phyloP scores from a whole-genome alignment of 2,888 invertebrate genomes.

The Campoletis raptor region DNA sequence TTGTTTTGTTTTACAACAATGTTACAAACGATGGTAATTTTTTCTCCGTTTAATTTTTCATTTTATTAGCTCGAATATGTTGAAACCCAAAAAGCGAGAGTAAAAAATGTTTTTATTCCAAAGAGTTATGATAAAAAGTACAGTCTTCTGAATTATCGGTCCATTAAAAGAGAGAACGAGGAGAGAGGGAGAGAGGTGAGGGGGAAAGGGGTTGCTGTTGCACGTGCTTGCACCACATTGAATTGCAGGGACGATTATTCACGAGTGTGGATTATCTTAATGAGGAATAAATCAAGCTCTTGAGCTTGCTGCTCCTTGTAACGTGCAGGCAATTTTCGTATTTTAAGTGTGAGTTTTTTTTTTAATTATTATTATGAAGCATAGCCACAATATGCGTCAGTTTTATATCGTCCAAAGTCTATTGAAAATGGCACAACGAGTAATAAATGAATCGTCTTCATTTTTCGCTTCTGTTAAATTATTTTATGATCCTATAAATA shows the following conservation, averaged over 20 bases:
- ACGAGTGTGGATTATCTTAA: constrained; percentile 68
- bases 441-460: not conserved
- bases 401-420: constrained; percentile 50
- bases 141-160: constrained; percentile 57
- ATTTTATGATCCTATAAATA: not conserved
- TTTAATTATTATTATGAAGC: constrained; percentile 28
- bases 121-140: constrained; percentile 38
- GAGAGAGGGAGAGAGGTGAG: not conserved
- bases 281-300: constrained; percentile 62
- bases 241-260: constrained; percentile 59
- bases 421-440: constrained; percentile 46
- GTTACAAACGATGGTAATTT: too few relatives aligned
- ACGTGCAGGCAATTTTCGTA: constrained; percentile 18
- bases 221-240: constrained; percentile 40
- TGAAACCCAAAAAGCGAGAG: not conserved
- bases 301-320: constrained; percentile 36
- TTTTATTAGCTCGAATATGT: not conserved
- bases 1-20: too few relatives aligned
- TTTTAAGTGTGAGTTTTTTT: constrained; percentile 17
- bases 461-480: not conserved
- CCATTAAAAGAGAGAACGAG: constrained; percentile 38
- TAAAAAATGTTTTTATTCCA: constrained; percentile 37
- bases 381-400: constrained; percentile 33
- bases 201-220: not conserved
- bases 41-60: not conserved